Base-by-base conservation (phyloP, 2,797 vertebrate species). In the Chromobotia macracanthus region DNA sequence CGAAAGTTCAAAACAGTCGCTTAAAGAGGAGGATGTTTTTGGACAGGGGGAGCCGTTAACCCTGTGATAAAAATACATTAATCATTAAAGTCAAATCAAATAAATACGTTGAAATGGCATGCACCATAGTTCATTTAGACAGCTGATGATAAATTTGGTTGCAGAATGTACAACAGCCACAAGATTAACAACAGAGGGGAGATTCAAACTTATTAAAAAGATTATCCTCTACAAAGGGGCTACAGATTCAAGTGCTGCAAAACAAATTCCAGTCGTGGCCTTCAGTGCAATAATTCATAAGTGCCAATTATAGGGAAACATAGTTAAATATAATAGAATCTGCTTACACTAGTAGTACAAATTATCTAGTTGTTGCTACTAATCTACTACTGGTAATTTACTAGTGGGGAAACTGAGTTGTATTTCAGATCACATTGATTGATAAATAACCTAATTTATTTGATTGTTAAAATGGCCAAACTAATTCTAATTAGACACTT, bases 41-140 rank as follows among this genome's bases (percentile, higher is more conserved):
- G 90, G 91, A 92, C 91, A 92, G 89, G 91, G 86, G 90, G 89
- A 90, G 79, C 84, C 58, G 91, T 91, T 92, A 93, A 91, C 90
- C 89, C 82, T 79, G 80, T 80, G 69, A 84, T 23, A 77, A 71
- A 56, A 85, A 58, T 7, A 86, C 85, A 90, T 83, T 86, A 87
- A 80, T 75, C 65, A 70, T 25, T 64, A 23, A 80, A 70, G 68
- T 46, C 8, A 85, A 83, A 81, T 71, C 9, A 89, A 87, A 91
- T 87, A 87, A 88, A 89, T 86, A 88, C 1, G 82, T 48, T 61
- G 61, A 87, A 93, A 93, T 92, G 92, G 90, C 92, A 93, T 90
- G 91, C 93, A 94, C 92, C 91, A 83, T 84, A 85, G 88, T 83
- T 85, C n/a, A 84, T 85, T 79, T 35, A 8, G 77, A 75, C 60